Base-by-base conservation (phyloP, 2,888 invertebrate species). In the Cerastis leucographa region DNA sequence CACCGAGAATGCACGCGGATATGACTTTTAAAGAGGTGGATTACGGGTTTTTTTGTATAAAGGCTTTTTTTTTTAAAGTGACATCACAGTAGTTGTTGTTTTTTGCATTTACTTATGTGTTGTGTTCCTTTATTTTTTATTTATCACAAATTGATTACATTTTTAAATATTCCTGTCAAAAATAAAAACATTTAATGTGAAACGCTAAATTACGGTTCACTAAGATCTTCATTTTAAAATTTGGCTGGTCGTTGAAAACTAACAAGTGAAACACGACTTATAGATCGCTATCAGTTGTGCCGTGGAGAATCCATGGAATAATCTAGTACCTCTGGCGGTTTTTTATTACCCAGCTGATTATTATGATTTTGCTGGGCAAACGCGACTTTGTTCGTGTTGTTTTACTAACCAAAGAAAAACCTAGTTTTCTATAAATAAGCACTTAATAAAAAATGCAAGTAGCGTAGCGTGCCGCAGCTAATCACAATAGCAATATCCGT, bases 1-100 rank as follows among this genome's bases (percentile, higher is more conserved):
- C 76, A 77, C 71, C 72, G 76, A 64, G 73, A 78, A 76, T 61
- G 67, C 59, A 81, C 40, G 75, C 78, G 78, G 79, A 86, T 73
- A 54, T 74, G 71, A 65, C 70, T 74, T 74, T 42, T n/a, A 54
- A 59, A 14, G 29, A n/a, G 2, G 9, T 44, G 7, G 40, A 64
- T 77, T 49, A 42, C 11, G 8, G 29, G n/a, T n/a, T 51, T 59
- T 59, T 78, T 46, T 9, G 17, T 44, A 3, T 22, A 46, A 2
- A 40, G 7, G 4, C 0, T 40, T 19, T 25, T 40, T 46, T 46
- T 75, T 25, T 35, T 35, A 1, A 22, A 22, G 9, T 17, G 2
- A 22, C 22, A 62, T 46, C 17, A 42, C 8, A 22, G 8, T 17
- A 11, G 5, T 14, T 19, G 25, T 14, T 56, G 8, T 56, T 29